phyloP scores from a whole-genome alignment of 1,140 invertebrate genomes.

The Drosophila sturtevanti region DNA sequence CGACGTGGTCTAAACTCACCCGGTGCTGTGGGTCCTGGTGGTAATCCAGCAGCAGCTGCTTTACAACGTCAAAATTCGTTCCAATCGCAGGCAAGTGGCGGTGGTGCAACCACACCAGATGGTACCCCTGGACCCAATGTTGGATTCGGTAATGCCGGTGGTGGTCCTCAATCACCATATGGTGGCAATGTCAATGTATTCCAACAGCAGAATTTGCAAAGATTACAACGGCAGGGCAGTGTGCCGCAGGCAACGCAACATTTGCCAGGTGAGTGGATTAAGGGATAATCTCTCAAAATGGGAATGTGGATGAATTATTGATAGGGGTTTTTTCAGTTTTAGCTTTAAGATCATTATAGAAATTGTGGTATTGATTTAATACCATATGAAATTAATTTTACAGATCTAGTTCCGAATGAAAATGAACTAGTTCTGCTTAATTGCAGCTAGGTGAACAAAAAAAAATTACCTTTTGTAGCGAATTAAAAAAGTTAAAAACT shows the following conservation, averaged over 20 bases:
- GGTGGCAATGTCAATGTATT: constrained; percentile 59
- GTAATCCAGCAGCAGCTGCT: constrained; percentile 32
- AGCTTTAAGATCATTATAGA: too few species aligned
- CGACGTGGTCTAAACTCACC: constrained; percentile 85
- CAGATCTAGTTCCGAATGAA: not conserved
- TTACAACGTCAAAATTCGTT: constrained; percentile 80
- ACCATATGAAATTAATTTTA: not conserved
- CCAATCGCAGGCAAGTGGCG: constrained; percentile 72
- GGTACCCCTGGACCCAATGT: constrained; percentile 55
- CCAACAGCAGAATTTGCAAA: constrained; percentile 83
- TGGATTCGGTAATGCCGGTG: constrained; percentile 56
- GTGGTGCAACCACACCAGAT: constrained; percentile 71
- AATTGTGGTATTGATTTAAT: too few species aligned
- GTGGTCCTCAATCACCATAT: constrained; percentile 84
- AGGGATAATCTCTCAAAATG: too few species aligned
- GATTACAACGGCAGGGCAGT: constrained; percentile 86
- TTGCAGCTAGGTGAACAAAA: not conserved
- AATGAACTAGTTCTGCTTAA: not conserved
- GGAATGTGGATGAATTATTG: not conserved
- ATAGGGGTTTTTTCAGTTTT: too few species aligned
- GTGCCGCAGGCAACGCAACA: constrained; percentile 87
- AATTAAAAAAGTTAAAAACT: not conserved
- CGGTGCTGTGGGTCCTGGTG: constrained; percentile 73
- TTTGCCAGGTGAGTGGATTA: constrained; percentile 85
- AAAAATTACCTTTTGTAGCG: not conserved